Evolutionary conservation across 2,797 vertebrate genomes (phyloP), one percentile per base, ranked within the genome.

Genomic region (Ptychobarbus kaznakovi): DNA sequence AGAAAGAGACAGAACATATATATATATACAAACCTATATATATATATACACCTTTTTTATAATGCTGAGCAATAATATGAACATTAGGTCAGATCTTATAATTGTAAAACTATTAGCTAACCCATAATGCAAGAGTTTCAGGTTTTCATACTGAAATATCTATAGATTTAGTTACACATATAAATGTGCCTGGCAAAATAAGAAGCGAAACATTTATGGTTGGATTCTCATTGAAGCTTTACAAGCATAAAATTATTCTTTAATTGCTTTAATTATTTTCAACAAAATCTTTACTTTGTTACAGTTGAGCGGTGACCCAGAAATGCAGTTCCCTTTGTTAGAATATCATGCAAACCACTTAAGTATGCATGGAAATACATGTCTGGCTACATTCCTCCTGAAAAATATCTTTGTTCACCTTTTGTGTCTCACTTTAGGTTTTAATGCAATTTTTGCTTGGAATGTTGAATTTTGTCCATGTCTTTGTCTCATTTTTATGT

Each of bases 401-500:
- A 13, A 68, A 80, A 51, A 38, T 8, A 4, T 16, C 1, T 51
- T 53, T 69, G 32, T 38, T 72, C 18, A 70, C 12, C 18, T 46
- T 42, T 28, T 73, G 53, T 38, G 35, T 56, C 13, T 3, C 32
- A 20, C 8, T 44, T 20, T 58, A n/a, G 4, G 10, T 77, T 53
- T 73, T 53, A 28, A 53, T 13, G 3, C 66, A 80, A 56, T 74
- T 61, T 35, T 83, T n/a, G 7, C n/a, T 28, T 51, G 6, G 6
- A 9, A n/a, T 74, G 18, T 74, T 9, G 2, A 65, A 13, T 73
- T 77, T 65, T 66, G 56, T 56, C 40, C 32, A 38, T 20, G 22
- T 72, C 58, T 83, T 72, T 56, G 66, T 58, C 53, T 84, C 16
- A 83, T 80, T 70, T 83, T 15, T 51, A 12, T 66, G 25, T 49